Conservation (phyloP, 2,797 vertebrate genomes). For the Perdix hodgsoniae region DNA sequence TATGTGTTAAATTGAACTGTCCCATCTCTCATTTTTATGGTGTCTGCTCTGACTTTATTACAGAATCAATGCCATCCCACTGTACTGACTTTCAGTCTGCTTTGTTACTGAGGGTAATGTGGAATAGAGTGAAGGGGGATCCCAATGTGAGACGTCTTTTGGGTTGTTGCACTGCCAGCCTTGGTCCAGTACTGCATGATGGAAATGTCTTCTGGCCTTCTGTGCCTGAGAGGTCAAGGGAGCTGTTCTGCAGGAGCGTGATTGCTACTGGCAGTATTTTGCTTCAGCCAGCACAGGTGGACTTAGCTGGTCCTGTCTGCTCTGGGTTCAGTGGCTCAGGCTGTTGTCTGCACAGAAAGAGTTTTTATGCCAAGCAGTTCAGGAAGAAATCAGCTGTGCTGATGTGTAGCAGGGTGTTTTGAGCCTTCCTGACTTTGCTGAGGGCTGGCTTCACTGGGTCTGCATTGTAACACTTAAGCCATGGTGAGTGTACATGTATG, state of each 20-base stretch:
- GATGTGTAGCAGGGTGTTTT: not conserved
- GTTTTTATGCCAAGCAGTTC: not conserved
- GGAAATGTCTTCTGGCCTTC: fast-evolving
- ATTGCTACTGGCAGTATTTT: not conserved
- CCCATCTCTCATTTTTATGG: not conserved
- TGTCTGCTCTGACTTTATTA: not conserved
- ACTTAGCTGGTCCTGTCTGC: not conserved
- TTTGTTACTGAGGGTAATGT: not conserved
- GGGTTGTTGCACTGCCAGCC: not conserved
- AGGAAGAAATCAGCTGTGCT: not conserved
- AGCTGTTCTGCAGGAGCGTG: slow-evolving; percentile 3
- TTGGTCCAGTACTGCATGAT: not conserved
- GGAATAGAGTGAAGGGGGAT: not conserved
- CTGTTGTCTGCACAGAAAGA: not conserved
- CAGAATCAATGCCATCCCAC: not conserved
- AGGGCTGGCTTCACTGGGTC: not conserved
- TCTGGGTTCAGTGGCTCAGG: not conserved
- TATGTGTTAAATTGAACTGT: not conserved
- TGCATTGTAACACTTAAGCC: not conserved
- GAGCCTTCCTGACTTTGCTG: not conserved
- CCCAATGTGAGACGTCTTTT: not conserved
- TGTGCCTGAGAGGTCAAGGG: not conserved
- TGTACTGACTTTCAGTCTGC: not conserved
- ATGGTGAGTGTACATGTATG: not conserved
- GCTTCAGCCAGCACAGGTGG: not conserved